Conservation (phyloP, 2,888 invertebrate species). For the Branchipolynoe longqiensis region DNA sequence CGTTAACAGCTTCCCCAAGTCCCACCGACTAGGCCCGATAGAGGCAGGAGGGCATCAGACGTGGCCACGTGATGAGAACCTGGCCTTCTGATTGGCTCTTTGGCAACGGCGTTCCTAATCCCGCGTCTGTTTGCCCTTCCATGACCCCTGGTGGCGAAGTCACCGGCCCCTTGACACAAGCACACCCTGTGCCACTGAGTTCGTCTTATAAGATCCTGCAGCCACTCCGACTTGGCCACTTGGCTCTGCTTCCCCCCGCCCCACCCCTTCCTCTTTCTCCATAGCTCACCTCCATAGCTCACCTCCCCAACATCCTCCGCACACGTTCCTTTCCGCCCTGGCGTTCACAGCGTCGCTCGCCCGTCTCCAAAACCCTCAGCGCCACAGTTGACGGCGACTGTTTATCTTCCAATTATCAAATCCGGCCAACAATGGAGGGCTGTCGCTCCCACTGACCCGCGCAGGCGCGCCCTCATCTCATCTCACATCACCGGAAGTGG, state of each 20-base stretch:
- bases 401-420: constrained; percentile 30
- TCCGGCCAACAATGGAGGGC: not conserved
- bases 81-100: constrained; percentile 25
- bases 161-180: not conserved
- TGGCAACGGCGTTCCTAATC: constrained; percentile 19
- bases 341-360: not conserved
- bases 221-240: not conserved
- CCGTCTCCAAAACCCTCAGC: not conserved
- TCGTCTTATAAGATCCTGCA: not conserved
- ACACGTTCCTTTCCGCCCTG: not conserved
- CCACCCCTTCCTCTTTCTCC: not conserved
- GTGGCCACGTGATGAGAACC: constrained; percentile 2
- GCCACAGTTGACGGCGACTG: not conserved
- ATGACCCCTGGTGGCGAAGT: constrained; percentile 18
- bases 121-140: constrained; percentile 10
- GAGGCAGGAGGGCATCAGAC: constrained; percentile 35
- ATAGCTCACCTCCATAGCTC: not conserved
- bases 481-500: not conserved
- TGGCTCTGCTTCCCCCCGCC: not conserved
- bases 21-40: not conserved
- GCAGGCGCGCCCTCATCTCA: constrained; percentile 16
- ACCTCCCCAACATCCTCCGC: not conserved
- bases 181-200: not conserved
- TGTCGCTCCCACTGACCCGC: not conserved
- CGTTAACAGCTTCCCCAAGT: constrained; percentile 44